A percentile compares a stretch with the other conserved stretches of the same genome.
Evolutionary conservation across 2,888 invertebrate species (phyloP).

Genomic region (Caenorhabditis angaria): DNA sequence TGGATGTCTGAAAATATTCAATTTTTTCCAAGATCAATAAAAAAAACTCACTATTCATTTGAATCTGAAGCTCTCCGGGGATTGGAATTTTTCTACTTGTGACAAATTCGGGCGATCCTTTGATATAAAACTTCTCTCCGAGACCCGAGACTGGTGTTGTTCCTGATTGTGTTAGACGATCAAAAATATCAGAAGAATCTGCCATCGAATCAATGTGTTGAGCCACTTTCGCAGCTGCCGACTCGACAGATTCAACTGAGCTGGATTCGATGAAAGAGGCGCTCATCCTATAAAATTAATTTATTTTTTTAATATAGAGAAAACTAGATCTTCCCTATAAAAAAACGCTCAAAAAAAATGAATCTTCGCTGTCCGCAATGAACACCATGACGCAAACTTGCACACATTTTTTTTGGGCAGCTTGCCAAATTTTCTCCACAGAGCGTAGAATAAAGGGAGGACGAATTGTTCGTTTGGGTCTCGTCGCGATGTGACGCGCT

Average conservation of each 20-base stretch:
- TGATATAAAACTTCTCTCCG: conserved; percentile 50
- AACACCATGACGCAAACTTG: too few species aligned
- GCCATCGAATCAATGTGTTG: conserved; percentile 43
- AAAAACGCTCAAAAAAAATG: too few species aligned
- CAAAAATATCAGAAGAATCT: conserved; percentile 47
- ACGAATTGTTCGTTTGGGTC: too few species aligned
- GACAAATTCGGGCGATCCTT: conserved; percentile 52
- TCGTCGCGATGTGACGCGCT: too few species aligned
- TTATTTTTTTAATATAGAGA: not conserved
- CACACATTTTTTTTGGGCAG: too few species aligned
- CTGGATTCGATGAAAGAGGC: conserved; percentile 39
- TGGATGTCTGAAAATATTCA: conserved; percentile 82
- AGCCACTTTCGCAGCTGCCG: conserved; percentile 47
- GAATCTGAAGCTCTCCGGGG: conserved; percentile 63
- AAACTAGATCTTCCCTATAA: too few species aligned
- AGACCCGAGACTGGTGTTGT: conserved; percentile 56
- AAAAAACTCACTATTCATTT: conserved; percentile 60
- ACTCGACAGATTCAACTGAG: conserved; percentile 45
- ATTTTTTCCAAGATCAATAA: not conserved
- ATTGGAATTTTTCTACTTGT: conserved; percentile 49
- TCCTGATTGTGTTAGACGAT: conserved; percentile 47
- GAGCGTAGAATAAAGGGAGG: too few species aligned
- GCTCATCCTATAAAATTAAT: conserved; percentile 19
- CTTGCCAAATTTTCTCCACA: too few species aligned
- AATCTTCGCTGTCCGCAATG: too few species aligned